Evolutionary conservation across 1,140 invertebrate genomes (phyloP).

Genomic region (Phymastichus coffea): DNA sequence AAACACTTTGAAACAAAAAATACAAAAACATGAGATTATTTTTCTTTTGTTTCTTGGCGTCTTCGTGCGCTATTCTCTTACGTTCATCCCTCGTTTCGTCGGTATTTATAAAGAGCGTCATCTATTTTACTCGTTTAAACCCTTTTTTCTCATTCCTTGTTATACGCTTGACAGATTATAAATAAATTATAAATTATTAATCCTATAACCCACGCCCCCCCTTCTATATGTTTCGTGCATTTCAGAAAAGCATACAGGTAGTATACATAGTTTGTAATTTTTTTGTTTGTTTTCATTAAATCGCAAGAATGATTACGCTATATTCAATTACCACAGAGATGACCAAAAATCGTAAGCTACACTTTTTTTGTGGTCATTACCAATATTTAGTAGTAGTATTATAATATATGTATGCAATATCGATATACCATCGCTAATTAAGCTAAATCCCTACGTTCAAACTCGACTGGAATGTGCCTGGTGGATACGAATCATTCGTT

Average conservation of each 20-base stretch:
- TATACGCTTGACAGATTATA: slow-evolving; percentile 41
- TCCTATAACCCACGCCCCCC: slow-evolving; percentile 55
- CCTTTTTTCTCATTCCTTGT: too few relatives aligned
- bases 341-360: slow-evolving; percentile 41
- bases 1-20: too few relatives aligned
- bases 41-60: too few relatives aligned
- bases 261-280: slow-evolving; percentile 46
- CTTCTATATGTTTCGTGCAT: slow-evolving; percentile 70
- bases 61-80: slow-evolving; percentile 16
- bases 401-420: slow-evolving; percentile 31
- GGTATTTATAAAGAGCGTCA: slow-evolving; percentile 34
- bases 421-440: slow-evolving; percentile 47
- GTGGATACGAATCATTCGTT: slow-evolving; percentile 23
- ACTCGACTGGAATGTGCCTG: slow-evolving; percentile 50
- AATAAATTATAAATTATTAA: slow-evolving; percentile 58
- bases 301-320: slow-evolving; percentile 51
- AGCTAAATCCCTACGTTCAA: slow-evolving; percentile 47
- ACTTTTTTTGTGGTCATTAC: slow-evolving; percentile 39
- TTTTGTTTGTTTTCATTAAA: slow-evolving; percentile 4
- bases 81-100: slow-evolving; percentile 11
- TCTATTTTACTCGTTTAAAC: slow-evolving; percentile 29
- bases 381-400: slow-evolving; percentile 43
- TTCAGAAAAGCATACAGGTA: slow-evolving; percentile 65
- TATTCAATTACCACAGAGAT: slow-evolving; percentile 48
- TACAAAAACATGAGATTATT: too few relatives aligned